phyloP scores from a whole-genome alignment of 2,797 vertebrate genomes.

The Allobates femoralis region DNA sequence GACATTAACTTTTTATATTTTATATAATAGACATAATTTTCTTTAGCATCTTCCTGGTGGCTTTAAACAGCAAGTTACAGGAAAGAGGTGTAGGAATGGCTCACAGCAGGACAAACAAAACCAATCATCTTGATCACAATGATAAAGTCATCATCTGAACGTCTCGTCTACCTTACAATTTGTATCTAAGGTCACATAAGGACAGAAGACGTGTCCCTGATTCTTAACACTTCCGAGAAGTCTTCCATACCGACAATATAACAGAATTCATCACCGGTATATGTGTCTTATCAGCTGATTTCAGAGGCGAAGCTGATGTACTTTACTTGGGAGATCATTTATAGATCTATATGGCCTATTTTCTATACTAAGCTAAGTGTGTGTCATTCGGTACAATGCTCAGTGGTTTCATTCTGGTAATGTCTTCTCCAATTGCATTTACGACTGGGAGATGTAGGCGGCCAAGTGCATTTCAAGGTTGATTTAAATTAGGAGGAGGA shows the following conservation, averaged over 20 bases:
- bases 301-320: neutral
- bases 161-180: neutral
- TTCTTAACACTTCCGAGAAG: no score
- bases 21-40: no score
- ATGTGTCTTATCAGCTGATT: neutral
- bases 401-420: neutral
- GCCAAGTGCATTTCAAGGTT: slow-evolving; percentile 16
- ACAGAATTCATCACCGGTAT: neutral
- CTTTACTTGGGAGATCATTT: neutral
- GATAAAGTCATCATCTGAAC: neutral
- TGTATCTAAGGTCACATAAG: neutral
- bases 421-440: neutral
- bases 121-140: neutral
- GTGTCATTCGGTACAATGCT: neutral
- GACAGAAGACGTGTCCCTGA: neutral
- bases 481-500: neutral
- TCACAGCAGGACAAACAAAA: neutral
- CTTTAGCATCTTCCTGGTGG: no score
- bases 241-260: neutral
- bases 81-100: neutral
- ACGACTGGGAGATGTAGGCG: neutral
- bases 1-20: no score
- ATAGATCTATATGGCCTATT: neutral
- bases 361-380: neutral
- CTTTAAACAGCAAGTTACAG: neutral